Evolutionary conservation across 1,140 invertebrate genomes (phyloP).

Genomic region (Danaus plexippus): DNA sequence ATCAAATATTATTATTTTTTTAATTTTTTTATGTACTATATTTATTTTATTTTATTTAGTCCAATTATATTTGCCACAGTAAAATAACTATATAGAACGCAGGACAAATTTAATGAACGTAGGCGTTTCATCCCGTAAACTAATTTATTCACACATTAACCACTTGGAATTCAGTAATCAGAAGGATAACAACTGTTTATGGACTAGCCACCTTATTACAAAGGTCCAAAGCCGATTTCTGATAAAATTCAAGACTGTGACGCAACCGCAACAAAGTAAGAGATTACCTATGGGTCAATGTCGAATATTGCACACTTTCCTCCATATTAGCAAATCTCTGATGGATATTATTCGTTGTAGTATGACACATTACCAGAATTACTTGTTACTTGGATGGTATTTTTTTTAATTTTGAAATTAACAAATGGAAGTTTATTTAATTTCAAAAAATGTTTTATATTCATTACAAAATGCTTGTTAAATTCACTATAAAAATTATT

Average conservation of each 20-base stretch:
- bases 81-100: neutral
- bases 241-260: constrained; percentile 5
- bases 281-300: constrained; percentile 6
- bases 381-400: too few relatives aligned
- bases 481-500: too few relatives aligned
- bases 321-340: neutral
- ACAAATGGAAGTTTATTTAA: neutral
- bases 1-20: constrained; percentile 1
- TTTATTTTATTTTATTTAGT: too few relatives aligned
- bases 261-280: constrained; percentile 13
- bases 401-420: too few relatives aligned
- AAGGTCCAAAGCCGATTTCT: too few relatives aligned
- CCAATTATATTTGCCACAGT: too few relatives aligned
- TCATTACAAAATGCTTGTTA: too few relatives aligned
- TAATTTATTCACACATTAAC: constrained; percentile 16
- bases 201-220: neutral
- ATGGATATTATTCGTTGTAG: too few relatives aligned
- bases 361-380: too few relatives aligned
- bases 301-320: constrained; percentile 16
- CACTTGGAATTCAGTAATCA: constrained; percentile 11
- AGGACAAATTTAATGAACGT: constrained; percentile 11
- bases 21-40: too few relatives aligned
- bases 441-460: constrained; percentile 1
- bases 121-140: constrained; percentile 8
- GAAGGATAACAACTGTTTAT: too few relatives aligned